phyloP scores from a whole-genome alignment of 2,888 invertebrate species.

The Aspidiotus destructor region DNA sequence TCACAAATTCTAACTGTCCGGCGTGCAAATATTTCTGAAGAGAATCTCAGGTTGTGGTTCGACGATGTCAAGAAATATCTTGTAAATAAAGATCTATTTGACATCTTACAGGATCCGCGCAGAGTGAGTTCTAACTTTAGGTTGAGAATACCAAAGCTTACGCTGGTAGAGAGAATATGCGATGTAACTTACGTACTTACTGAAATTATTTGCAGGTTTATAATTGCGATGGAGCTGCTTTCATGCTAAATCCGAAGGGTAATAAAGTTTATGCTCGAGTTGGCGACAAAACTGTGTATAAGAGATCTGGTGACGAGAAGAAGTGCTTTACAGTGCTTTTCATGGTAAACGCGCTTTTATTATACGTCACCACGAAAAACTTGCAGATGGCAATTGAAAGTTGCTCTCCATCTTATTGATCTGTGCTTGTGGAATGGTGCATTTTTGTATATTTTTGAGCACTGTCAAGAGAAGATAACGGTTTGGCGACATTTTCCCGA shows the following conservation, averaged over 20 bases:
- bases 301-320: not conserved
- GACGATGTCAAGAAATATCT: slow-evolving; percentile 8
- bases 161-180: not conserved
- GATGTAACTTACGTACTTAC: not conserved
- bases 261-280: not conserved
- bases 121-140: too few relatives aligned
- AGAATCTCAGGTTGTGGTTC: slow-evolving; percentile 25
- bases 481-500: too few relatives aligned
- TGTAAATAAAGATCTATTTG: too few relatives aligned
- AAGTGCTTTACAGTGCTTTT: not conserved
- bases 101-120: too few relatives aligned
- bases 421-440: too few relatives aligned
- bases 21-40: slow-evolving; percentile 23
- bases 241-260: not conserved
- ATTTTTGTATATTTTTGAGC: too few relatives aligned
- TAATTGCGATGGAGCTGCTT: slow-evolving; percentile 4
- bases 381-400: too few relatives aligned
- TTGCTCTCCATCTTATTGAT: too few relatives aligned
- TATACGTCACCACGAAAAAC: too few relatives aligned
- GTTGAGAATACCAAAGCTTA: too few relatives aligned
- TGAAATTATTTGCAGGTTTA: not conserved
- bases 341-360: not conserved
- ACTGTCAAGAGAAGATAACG: too few relatives aligned
- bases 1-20: not conserved
- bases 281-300: not conserved